A percentile compares a stretch with the other conserved stretches of the same genome.
These are phyloP conservation scores for Rhysida immarginata DNA, from an alignment of 1,140 invertebrate species.

Conservation along the genomic window DNA sequence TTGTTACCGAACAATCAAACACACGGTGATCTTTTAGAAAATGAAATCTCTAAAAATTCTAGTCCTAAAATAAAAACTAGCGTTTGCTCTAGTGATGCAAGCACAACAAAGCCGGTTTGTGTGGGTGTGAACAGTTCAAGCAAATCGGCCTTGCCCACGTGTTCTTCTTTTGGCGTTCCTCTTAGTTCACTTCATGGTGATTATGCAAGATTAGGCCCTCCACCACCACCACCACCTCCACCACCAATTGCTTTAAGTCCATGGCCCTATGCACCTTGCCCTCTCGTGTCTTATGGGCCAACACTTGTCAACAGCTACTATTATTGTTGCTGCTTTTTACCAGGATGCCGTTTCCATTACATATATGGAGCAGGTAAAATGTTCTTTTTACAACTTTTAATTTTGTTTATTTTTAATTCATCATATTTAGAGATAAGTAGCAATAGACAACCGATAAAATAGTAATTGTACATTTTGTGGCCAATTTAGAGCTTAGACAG, in stretches of 20 bases:
- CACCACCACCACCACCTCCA: neutral
- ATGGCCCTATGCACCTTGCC: neutral
- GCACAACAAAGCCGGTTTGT: too few species aligned
- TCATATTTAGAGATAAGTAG: too few species aligned
- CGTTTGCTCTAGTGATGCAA: too few species aligned
- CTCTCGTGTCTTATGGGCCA: neutral
- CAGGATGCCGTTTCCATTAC: constrained; percentile 1
- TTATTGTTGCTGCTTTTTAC: constrained; percentile 6
- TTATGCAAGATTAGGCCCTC: neutral
- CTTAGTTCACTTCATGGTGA: neutral
- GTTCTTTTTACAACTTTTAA: too few species aligned
- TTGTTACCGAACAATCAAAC: too few species aligned
- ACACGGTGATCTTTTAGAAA: too few species aligned
- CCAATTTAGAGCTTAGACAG: too few species aligned
- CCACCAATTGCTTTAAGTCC: neutral
- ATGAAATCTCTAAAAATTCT: too few species aligned
- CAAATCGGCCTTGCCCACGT: neutral
- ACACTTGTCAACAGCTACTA: constrained; percentile 4
- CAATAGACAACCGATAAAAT: too few species aligned
- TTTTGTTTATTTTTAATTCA: too few species aligned
- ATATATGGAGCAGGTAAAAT: constrained; percentile 1
- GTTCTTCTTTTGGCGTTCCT: neutral
- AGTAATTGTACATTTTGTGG: too few species aligned
- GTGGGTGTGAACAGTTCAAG: neutral
- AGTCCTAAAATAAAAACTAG: too few species aligned